Evolutionary conservation across 2,888 invertebrate genomes (phyloP), one percentile per base, ranked within the genome.

Genomic region (Incurvaria masculella): DNA sequence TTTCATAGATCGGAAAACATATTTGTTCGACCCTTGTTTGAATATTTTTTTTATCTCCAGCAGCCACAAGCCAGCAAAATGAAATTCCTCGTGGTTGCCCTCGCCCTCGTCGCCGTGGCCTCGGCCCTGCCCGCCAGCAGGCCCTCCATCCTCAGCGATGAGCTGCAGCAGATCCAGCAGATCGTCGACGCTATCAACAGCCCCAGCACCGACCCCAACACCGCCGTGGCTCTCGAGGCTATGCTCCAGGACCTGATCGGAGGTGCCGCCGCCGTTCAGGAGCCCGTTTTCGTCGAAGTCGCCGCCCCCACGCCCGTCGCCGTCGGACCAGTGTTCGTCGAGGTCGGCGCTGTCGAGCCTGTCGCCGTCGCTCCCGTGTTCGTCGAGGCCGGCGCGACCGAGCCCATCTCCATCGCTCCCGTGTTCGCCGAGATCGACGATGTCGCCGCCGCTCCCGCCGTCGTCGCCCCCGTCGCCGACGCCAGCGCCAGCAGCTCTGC

Each of bases 81-180:
- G 72, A 70, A 71, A 64, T 68, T 58, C 65, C 57, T 72, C 56
- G 42, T 67, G 27, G 33, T 33, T 33, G 64, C 64, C 44, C 56
- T 72, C 57, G 64, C 66, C 42, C 57, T 68, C 41, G 57, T 69
- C 59, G 58, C 66, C 54, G 66, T 66, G 61, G 67, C n/a, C n/a
- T 63, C 65, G 53, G 66, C 65, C 52, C 23, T 23, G 58, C 58
- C 44, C 42, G 52, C 47, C 11, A 6, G 60, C 33, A 59, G 53
- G 49, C 63, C 61, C 26, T 46, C 55, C 50, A 63, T 63, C 38
- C 47, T 57, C 46, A 44, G 45, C 42, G 49, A 39, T 20, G 60
- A 60, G 53, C 8, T 53, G 27, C 53, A 57, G 16, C 58, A 63
- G 57, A 4, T 67, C 52, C 54, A 61, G 52, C 58, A 61, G 52